Evolutionary conservation across 92 coral and sea anemone genomes (phyloP).

Genomic region (Ricordea florida): DNA sequence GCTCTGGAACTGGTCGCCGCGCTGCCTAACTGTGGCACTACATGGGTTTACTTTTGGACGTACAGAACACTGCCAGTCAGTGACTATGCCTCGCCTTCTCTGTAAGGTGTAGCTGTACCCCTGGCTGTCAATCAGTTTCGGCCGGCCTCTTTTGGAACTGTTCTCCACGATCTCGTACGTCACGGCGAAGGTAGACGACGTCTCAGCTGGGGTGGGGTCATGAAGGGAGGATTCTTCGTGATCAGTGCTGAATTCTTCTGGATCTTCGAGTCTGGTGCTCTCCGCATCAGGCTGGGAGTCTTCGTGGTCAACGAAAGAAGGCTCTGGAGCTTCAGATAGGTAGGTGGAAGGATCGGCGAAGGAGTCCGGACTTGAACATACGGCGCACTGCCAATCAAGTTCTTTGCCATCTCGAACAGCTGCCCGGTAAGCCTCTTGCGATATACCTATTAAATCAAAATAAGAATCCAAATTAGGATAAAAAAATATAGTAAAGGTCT

Average conservation of each 20-base stretch:
- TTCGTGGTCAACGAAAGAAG: background rate
- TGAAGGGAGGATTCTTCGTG: background rate
- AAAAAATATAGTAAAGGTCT: background rate
- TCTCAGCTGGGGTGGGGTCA: background rate
- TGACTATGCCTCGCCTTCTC: background rate
- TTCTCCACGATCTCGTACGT: background rate
- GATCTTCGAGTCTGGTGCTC: background rate
- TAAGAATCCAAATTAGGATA: background rate
- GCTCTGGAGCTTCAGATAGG: background rate
- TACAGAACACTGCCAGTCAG: slow-evolving; percentile 9
- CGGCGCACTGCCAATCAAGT: background rate
- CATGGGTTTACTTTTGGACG: background rate
- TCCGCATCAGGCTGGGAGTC: background rate
- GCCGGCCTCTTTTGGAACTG: background rate
- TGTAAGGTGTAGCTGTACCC: background rate
- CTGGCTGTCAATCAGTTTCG: slow-evolving; percentile 9
- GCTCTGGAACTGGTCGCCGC: background rate
- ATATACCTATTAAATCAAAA: background rate
- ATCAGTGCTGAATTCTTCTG: background rate
- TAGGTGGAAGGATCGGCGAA: background rate
- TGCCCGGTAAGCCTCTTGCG: background rate
- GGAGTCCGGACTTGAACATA: background rate
- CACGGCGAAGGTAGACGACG: background rate
- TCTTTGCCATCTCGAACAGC: background rate
- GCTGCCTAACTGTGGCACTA: background rate